phyloP scores from a whole-genome alignment of 2,888 invertebrate species.

The Carabus problematicus region DNA sequence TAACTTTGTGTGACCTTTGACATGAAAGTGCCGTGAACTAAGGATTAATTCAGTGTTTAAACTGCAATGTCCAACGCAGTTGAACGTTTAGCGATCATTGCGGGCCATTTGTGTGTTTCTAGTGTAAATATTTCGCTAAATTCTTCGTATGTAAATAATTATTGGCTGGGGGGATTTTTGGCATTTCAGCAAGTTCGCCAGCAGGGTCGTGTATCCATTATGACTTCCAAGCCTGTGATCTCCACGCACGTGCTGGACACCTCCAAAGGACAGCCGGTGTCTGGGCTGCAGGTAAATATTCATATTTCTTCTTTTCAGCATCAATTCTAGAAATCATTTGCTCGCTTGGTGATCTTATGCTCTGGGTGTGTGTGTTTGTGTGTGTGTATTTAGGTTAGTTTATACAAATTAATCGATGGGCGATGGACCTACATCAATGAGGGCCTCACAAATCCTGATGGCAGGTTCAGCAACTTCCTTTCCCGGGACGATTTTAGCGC shows the following conservation, averaged over 20 bases:
- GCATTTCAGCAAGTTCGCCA: slow-evolving; percentile 46
- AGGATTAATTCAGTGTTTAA: neutral
- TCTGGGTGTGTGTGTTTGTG: neutral
- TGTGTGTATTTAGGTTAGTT: slow-evolving; percentile 53
- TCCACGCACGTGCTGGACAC: slow-evolving; percentile 81
- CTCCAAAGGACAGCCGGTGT: slow-evolving; percentile 71
- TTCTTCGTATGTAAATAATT: neutral
- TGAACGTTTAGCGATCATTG: slow-evolving; percentile 45
- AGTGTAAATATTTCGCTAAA: slow-evolving; percentile 43
- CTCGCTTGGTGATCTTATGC: no score
- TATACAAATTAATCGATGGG: slow-evolving; percentile 70
- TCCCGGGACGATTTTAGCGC: slow-evolving; percentile 65
- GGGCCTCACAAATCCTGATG: slow-evolving; percentile 69
- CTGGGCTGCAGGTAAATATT: slow-evolving; percentile 68
- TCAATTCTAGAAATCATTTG: neutral
- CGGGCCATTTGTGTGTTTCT: slow-evolving; percentile 43
- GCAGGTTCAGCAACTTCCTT: slow-evolving; percentile 70
- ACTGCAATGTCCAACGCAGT: slow-evolving; percentile 20
- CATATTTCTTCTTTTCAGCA: neutral
- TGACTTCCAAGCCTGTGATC: slow-evolving; percentile 63
- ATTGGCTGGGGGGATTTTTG: slow-evolving; percentile 8
- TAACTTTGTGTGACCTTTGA: neutral
- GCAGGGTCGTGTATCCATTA: slow-evolving; percentile 37
- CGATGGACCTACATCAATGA: slow-evolving; percentile 74
- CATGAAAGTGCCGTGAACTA: neutral